Evolutionary conservation across 1,140 invertebrate species (phyloP).

Genomic region (Magallana gigas): DNA sequence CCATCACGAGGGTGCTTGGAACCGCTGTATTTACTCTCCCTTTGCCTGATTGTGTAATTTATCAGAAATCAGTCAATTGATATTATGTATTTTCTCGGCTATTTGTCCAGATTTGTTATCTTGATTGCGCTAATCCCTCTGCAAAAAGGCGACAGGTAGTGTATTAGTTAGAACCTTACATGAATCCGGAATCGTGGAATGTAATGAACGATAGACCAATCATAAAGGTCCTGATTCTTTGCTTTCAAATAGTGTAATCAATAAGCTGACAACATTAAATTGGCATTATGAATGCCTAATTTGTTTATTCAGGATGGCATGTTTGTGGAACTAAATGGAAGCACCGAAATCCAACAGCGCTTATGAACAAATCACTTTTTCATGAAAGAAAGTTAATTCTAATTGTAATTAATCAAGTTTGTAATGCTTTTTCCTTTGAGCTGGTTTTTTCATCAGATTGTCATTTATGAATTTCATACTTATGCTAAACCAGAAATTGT

Average conservation of each 20-base stretch:
- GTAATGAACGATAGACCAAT: constrained; percentile 4
- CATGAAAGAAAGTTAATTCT: no score
- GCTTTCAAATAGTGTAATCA: constrained; percentile 14
- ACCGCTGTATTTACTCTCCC: constrained; percentile 23
- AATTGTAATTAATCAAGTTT: no score
- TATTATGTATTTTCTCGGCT: constrained; percentile 36
- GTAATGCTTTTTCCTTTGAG: no score
- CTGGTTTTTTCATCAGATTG: no score
- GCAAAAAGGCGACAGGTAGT: constrained; percentile 32
- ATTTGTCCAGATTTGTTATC: constrained; percentile 36
- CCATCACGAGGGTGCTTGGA: constrained; percentile 27
- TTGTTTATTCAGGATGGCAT: constrained; percentile 18
- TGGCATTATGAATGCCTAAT: constrained; percentile 22
- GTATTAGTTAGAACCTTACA: constrained; percentile 33
- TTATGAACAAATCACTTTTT: background rate
- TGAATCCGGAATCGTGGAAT: constrained; percentile 21
- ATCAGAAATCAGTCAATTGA: constrained; percentile 34
- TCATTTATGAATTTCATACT: no score
- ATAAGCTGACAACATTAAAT: constrained; percentile 13
- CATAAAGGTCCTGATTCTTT: background rate
- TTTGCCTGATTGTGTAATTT: constrained; percentile 34
- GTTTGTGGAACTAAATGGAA: constrained; percentile 34
- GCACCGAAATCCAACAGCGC: background rate
- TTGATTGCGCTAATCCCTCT: constrained; percentile 27
- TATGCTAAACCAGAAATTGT: no score